Percentiles rank a stretch among this genome's conserved stretches.
Evolutionary conservation across 2,113 vertebrate species (phyloP).

Genomic region (Mionectes macconnelli): DNA sequence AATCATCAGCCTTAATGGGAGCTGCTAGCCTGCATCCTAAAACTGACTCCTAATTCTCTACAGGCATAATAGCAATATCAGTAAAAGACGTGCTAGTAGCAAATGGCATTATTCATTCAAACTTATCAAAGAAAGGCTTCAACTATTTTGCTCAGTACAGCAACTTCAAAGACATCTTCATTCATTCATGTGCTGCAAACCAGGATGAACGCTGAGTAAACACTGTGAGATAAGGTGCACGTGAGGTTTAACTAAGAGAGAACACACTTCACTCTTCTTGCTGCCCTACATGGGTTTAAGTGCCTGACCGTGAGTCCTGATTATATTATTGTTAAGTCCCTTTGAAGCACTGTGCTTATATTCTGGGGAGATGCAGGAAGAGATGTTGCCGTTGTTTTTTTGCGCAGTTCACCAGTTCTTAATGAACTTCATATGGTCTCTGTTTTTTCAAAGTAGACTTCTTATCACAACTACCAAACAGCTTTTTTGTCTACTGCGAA

Average conservation of each 20-base stretch:
- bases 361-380: constrained; percentile 21
- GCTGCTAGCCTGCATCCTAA: not conserved
- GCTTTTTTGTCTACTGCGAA: not conserved
- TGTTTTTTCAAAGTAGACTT: constrained; percentile 13
- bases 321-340: constrained; percentile 15
- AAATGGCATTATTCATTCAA: constrained; percentile 24
- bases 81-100: not conserved
- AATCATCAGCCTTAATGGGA: not conserved
- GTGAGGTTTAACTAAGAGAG: constrained; percentile 33
- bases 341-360: constrained; percentile 41
- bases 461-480: not conserved
- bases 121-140: constrained; percentile 1
- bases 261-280: not conserved
- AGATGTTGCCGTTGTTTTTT: not conserved
- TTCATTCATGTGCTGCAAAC: not conserved
- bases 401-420: not conserved
- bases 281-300: constrained; percentile 36
- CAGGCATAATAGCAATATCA: not conserved
- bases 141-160: not conserved
- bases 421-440: constrained; percentile 49
- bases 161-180: constrained; percentile 1
- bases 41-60: not conserved
- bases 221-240: not conserved
- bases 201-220: constrained; percentile 13
- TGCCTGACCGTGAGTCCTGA: constrained; percentile 7